phyloP scores from a whole-genome alignment of 1,140 invertebrate genomes.

The Pinna nobilis region DNA sequence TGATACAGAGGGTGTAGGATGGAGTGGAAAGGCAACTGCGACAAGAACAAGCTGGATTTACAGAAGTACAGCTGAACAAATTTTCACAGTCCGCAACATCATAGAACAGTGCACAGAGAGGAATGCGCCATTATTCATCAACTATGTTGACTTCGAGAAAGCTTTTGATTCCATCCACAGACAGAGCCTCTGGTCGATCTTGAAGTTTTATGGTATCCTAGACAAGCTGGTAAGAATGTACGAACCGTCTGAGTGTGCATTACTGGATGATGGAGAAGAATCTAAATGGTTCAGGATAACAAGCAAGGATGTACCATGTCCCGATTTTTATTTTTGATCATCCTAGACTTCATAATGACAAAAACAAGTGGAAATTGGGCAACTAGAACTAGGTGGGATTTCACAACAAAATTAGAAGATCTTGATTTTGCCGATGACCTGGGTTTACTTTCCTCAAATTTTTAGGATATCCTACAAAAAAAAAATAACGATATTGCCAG shows the following conservation, averaged over 20 bases:
- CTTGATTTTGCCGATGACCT: slow-evolving; percentile 24
- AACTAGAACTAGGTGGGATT: slow-evolving; percentile 9
- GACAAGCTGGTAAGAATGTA: slow-evolving; percentile 14
- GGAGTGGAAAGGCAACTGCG: slow-evolving; percentile 24
- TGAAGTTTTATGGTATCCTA: slow-evolving; percentile 27
- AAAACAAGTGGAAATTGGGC: neutral
- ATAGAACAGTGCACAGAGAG: slow-evolving; percentile 26
- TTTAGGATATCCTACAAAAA: neutral
- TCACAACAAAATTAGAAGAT: neutral
- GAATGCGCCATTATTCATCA: slow-evolving; percentile 23
- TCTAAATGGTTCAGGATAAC: slow-evolving; percentile 1
- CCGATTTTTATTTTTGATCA: neutral
- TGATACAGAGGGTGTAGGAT: slow-evolving; percentile 21
- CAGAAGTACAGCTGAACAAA: slow-evolving; percentile 35
- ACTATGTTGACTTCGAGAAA: slow-evolving; percentile 29
- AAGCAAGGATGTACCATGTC: slow-evolving; percentile 13
- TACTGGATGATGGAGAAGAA: slow-evolving; percentile 3
- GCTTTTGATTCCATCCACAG: slow-evolving; percentile 23
- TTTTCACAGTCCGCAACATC: slow-evolving; percentile 31
- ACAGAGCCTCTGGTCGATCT: slow-evolving; percentile 26
- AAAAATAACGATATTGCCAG: slow-evolving; percentile 4
- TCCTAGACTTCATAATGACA: neutral
- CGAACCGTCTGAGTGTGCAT: neutral
- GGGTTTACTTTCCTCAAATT: slow-evolving; percentile 8
- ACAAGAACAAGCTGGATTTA: slow-evolving; percentile 30